A percentile compares a stretch with the other conserved stretches of the same genome.
Conservation (phyloP, 2,888 invertebrate species). For the Thymelicus lineola region DNA sequence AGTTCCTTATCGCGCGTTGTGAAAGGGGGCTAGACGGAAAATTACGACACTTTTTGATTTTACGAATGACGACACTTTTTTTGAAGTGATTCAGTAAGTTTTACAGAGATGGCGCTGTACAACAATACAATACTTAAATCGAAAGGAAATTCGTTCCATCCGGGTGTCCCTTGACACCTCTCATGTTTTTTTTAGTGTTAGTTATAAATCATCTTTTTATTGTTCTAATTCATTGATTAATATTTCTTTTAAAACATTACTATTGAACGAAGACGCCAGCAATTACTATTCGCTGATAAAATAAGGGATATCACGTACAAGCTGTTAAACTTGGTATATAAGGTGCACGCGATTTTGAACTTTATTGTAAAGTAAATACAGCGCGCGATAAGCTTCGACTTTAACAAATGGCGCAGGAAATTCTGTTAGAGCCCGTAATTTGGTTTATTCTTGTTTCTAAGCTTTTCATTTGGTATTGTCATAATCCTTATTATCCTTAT, state of each 20-base stretch:
- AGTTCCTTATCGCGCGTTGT: too few relatives aligned
- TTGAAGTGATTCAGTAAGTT: too few relatives aligned
- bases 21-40: too few relatives aligned
- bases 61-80: too few relatives aligned
- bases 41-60: too few relatives aligned
- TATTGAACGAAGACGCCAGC: neutral
- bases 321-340: slow-evolving; percentile 26
- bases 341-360: slow-evolving; percentile 24
- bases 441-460: neutral
- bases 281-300: slow-evolving; percentile 25
- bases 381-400: slow-evolving; percentile 27
- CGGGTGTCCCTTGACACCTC: too few relatives aligned
- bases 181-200: too few relatives aligned
- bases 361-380: slow-evolving; percentile 29
- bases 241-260: neutral
- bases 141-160: too few relatives aligned
- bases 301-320: slow-evolving; percentile 31
- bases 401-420: slow-evolving; percentile 37
- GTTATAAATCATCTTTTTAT: too few relatives aligned
- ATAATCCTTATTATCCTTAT: neutral
- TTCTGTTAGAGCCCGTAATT: slow-evolving; percentile 34
- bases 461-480: slow-evolving; percentile 6
- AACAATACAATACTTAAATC: too few relatives aligned
- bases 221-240: neutral
- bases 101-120: too few relatives aligned